Percentiles rank a stretch among this genome's conserved stretches.
These are phyloP conservation scores for Drosophila nigricruria DNA, from an alignment of 2,888 invertebrate species.

Conservation along the genomic window DNA sequence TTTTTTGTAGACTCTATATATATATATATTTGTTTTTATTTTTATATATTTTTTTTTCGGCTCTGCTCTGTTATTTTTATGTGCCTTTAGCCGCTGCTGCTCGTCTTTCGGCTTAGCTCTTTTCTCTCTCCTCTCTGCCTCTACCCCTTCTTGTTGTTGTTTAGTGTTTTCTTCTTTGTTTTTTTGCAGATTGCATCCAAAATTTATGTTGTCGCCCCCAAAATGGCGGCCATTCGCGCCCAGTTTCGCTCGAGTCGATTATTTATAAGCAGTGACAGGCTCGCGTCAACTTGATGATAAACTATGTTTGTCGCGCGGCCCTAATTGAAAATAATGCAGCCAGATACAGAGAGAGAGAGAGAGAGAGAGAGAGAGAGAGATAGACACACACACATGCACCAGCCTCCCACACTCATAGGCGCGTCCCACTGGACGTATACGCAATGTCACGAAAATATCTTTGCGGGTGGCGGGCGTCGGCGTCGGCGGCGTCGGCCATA, in stretches of 20 bases:
- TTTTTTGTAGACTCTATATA: slow-evolving; percentile 9
- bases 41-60: slow-evolving; percentile 38
- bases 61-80: slow-evolving; percentile 62
- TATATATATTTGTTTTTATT: slow-evolving; percentile 4
- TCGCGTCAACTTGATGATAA: slow-evolving; percentile 81
- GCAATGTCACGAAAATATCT: slow-evolving; percentile 63
- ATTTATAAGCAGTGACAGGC: slow-evolving; percentile 81
- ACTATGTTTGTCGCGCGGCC: slow-evolving; percentile 79
- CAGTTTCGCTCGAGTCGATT: slow-evolving; percentile 70
- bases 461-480: slow-evolving; percentile 12
- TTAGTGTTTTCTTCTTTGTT: slow-evolving; percentile 24
- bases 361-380: not conserved
- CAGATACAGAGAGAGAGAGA: not conserved
- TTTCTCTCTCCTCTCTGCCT: not conserved
- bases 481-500: slow-evolving; percentile 37
- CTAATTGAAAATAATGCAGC: slow-evolving; percentile 79
- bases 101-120: slow-evolving; percentile 8
- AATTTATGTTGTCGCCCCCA: slow-evolving; percentile 83
- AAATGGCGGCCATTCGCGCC: slow-evolving; percentile 72
- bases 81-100: slow-evolving; percentile 58
- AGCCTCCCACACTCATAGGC: slow-evolving; percentile 6
- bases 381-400: not conserved
- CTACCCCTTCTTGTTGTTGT: slow-evolving; percentile 15
- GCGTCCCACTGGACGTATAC: slow-evolving; percentile 74
- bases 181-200: slow-evolving; percentile 78